Evolutionary conservation across 2,888 invertebrate species (phyloP).

Genomic region (Lathronympha strigana): DNA sequence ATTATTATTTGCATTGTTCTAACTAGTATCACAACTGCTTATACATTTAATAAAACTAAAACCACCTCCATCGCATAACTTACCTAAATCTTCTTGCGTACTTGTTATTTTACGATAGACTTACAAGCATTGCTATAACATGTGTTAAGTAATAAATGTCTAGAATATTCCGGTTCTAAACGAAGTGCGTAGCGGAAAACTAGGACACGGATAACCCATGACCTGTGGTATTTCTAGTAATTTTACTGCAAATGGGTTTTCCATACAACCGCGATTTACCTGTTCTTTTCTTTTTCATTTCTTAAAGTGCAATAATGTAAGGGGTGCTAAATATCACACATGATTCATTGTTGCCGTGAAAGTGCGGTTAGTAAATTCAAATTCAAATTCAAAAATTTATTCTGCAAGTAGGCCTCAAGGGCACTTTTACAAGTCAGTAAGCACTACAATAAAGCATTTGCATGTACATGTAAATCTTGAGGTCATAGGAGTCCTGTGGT

Average conservation of each 20-base stretch:
- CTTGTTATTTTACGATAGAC: neutral
- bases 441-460: too few relatives aligned
- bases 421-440: too few relatives aligned
- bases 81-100: too few relatives aligned
- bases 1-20: too few relatives aligned
- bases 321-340: constrained; percentile 22
- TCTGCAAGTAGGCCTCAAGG: too few relatives aligned
- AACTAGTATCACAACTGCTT: too few relatives aligned
- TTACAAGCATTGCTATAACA: neutral
- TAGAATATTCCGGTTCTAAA: neutral
- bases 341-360: constrained; percentile 40
- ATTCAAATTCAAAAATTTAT: too few relatives aligned
- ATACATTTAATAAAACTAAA: too few relatives aligned
- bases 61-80: too few relatives aligned
- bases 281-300: neutral
- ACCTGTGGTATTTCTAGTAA: constrained; percentile 2
- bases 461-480: too few relatives aligned
- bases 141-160: neutral
- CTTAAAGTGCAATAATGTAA: constrained; percentile 1
- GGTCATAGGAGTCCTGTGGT: constrained; percentile 24
- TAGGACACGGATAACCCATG: constrained; percentile 8
- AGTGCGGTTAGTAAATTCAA: constrained; percentile 23
- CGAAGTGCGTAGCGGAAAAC: neutral
- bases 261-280: neutral
- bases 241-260: constrained; percentile 8